These are phyloP conservation scores for Nyctibius grandis DNA, from an alignment of 2,797 vertebrate species.

Conservation along the genomic window DNA sequence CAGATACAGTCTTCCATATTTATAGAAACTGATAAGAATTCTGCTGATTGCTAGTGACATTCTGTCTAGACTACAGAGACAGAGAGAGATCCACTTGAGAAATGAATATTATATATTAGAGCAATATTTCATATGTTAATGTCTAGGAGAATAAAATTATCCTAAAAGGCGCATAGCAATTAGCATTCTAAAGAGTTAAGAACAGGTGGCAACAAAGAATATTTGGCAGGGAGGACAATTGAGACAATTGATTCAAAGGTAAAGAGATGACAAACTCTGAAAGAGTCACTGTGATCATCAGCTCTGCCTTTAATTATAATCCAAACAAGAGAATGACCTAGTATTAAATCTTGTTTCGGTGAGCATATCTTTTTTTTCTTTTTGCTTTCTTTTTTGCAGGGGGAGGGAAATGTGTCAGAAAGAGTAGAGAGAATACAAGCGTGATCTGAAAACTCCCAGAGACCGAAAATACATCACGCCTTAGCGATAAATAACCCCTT, in stretches of 20 bases:
- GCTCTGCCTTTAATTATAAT: neutral
- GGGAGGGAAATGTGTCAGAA: neutral
- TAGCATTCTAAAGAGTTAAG: neutral
- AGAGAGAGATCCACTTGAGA: conserved; percentile 16
- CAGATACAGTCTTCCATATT: conserved; percentile 56
- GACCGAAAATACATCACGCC: neutral
- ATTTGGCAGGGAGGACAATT: neutral
- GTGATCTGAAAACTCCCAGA: neutral
- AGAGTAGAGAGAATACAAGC: neutral
- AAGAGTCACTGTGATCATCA: neutral
- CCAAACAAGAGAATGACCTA: neutral
- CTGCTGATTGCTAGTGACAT: conserved; percentile 63
- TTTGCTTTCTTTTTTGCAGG: neutral
- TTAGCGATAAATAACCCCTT: neutral
- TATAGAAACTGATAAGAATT: conserved; percentile 69
- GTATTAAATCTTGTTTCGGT: neutral
- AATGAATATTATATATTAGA: conserved; percentile 32
- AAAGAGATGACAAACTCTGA: neutral
- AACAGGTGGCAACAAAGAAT: neutral
- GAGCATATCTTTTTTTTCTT: neutral
- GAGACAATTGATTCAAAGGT: conserved; percentile 9
- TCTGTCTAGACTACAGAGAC: conserved; percentile 57
- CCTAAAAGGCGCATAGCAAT: conserved; percentile 26
- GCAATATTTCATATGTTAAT: conserved; percentile 59
- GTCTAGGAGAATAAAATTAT: conserved; percentile 47